A percentile compares a stretch with the other conserved stretches of the same genome.
phyloP scores from a whole-genome alignment of 2,797 vertebrate species.

The Phrynocephalus guinanensis region DNA sequence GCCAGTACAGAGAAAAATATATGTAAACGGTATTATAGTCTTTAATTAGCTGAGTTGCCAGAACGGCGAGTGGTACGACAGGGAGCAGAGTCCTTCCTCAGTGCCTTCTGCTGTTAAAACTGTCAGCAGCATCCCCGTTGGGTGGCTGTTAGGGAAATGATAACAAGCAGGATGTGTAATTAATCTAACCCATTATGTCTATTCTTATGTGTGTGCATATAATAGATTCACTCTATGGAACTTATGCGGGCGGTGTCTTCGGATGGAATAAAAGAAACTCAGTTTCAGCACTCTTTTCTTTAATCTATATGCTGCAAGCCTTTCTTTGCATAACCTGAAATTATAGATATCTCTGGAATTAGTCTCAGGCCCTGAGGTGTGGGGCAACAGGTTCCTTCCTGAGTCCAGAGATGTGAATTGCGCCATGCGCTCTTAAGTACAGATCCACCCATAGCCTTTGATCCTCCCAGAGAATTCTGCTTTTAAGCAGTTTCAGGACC shows the following conservation, averaged over 20 bases:
- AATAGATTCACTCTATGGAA: not conserved
- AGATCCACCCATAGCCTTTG: not conserved
- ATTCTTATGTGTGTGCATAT: not conserved
- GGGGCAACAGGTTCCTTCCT: not conserved
- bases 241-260: not conserved
- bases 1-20: not conserved
- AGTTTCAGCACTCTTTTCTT: not conserved
- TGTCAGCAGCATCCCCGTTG: not conserved
- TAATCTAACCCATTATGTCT: not conserved
- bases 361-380: not conserved
- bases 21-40: not conserved
- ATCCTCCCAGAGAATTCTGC: not conserved
- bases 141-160: not conserved
- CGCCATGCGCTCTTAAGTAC: not conserved
- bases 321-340: not conserved
- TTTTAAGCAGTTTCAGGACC: not conserved
- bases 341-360: not conserved
- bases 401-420: not conserved
- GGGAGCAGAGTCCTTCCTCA: not conserved
- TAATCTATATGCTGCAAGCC: not conserved
- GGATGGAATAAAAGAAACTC: not conserved
- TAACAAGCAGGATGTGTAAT: not conserved
- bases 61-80: not conserved
- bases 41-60: not conserved
- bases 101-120: constrained; percentile 10